Conservation (phyloP, 2,797 vertebrate genomes). For the Danio choprae region DNA sequence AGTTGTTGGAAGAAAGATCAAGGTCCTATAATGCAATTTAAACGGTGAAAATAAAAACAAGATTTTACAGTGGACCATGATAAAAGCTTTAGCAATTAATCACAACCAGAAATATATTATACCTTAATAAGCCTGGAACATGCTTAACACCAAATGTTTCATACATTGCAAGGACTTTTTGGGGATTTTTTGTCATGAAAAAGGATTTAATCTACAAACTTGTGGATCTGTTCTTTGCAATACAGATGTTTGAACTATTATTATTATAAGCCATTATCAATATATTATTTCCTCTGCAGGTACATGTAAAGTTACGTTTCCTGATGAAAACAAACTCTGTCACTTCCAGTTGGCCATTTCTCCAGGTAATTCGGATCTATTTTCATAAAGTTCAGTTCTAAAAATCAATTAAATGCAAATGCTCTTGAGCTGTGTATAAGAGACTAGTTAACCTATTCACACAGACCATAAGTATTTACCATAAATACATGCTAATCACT, state of each 20-base stretch:
- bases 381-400: not conserved
- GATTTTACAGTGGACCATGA: too few relatives aligned
- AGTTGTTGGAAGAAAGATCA: too few relatives aligned
- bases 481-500: not conserved
- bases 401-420: not conserved
- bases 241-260: not conserved
- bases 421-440: not conserved
- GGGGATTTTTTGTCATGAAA: not conserved
- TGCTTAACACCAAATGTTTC: not conserved
- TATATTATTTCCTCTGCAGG: conserved; percentile 71
- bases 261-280: too few relatives aligned
- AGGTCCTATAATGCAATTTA: too few relatives aligned
- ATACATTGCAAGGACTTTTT: too few relatives aligned
- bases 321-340: conserved; percentile 96
- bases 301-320: conserved; percentile 97
- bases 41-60: too few relatives aligned
- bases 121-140: too few relatives aligned
- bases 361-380: conserved; percentile 85
- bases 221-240: not conserved
- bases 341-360: conserved; percentile 93
- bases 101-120: too few relatives aligned
- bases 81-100: too few relatives aligned
- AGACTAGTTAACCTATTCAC: not conserved
- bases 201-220: not conserved
- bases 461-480: not conserved